Percentiles rank a stretch among this genome's conserved stretches.
phyloP scores from a whole-genome alignment of 2,888 invertebrate species.

The Drosophila monieri region DNA sequence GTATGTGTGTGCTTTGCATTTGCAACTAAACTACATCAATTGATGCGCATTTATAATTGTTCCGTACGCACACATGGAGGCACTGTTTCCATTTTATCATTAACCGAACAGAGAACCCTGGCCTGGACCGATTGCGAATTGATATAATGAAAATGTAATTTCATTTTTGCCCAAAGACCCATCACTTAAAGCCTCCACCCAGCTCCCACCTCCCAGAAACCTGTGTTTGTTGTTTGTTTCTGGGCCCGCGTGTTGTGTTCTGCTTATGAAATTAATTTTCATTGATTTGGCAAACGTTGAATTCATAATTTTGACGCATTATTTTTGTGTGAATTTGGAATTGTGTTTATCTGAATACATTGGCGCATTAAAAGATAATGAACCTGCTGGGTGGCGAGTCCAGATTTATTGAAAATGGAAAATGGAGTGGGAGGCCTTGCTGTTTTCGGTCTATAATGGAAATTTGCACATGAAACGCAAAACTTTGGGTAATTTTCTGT shows the following conservation, averaged over 20 bases:
- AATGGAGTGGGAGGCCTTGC: neutral
- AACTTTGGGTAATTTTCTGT: slow-evolving; percentile 15
- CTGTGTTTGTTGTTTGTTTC: slow-evolving; percentile 50
- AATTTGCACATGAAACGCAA: slow-evolving; percentile 36
- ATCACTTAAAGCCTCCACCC: slow-evolving; percentile 52
- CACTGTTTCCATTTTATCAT: slow-evolving; percentile 31
- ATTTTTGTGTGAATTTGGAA: slow-evolving; percentile 75
- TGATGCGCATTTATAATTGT: slow-evolving; percentile 77
- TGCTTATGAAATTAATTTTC: slow-evolving; percentile 76
- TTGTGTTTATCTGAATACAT: slow-evolving; percentile 63
- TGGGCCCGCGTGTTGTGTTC: slow-evolving; percentile 47
- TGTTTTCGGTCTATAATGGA: slow-evolving; percentile 9
- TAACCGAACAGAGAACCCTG: slow-evolving; percentile 15
- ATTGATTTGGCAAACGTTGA: slow-evolving; percentile 80
- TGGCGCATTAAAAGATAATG: slow-evolving; percentile 73
- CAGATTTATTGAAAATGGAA: slow-evolving; percentile 10
- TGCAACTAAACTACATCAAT: slow-evolving; percentile 54
- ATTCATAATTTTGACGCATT: slow-evolving; percentile 80
- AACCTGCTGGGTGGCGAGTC: slow-evolving; percentile 26
- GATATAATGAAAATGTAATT: slow-evolving; percentile 79
- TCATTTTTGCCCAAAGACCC: slow-evolving; percentile 57
- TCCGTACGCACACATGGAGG: slow-evolving; percentile 36
- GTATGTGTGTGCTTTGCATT: slow-evolving; percentile 26
- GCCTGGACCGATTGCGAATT: slow-evolving; percentile 27
- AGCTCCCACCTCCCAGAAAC: neutral